Percentiles rank a stretch among this genome's conserved stretches.
Evolutionary conservation across 2,888 invertebrate genomes (phyloP).

Genomic region (Lamproptera curius): DNA sequence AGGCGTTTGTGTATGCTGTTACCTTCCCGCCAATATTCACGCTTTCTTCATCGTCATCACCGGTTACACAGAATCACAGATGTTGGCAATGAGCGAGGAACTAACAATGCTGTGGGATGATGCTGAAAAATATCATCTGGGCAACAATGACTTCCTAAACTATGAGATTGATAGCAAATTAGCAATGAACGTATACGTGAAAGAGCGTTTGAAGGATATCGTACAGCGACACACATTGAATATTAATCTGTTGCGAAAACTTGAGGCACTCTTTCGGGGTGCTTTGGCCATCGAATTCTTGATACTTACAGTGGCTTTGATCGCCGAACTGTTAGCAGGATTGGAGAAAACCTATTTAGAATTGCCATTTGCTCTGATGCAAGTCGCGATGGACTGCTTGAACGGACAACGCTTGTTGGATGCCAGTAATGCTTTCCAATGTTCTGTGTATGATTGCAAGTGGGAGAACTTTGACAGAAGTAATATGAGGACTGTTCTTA

Average conservation of each 20-base stretch:
- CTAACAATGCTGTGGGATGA: constrained; percentile 40
- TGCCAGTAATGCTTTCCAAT: constrained; percentile 42
- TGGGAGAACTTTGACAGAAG: constrained; percentile 53
- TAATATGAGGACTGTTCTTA: constrained; percentile 46
- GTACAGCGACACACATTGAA: constrained; percentile 39
- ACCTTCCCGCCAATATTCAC: constrained; percentile 38
- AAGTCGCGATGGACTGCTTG: constrained; percentile 49
- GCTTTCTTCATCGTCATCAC: constrained; percentile 39
- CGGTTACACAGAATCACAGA: constrained; percentile 51
- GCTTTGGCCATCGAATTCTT: constrained; percentile 46
- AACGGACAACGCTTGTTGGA: constrained; percentile 51
- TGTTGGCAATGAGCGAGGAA: constrained; percentile 46
- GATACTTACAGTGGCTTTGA: constrained; percentile 39
- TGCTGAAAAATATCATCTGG: constrained; percentile 26
- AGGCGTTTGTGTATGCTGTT: constrained; percentile 34
- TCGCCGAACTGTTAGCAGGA: constrained; percentile 49
- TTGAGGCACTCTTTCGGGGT: constrained; percentile 39
- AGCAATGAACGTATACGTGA: constrained; percentile 40
- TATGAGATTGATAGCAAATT: no score
- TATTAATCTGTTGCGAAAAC: constrained; percentile 32
- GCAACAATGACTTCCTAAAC: constrained; percentile 22
- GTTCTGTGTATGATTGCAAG: constrained; percentile 46
- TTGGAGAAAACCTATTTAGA: constrained; percentile 47
- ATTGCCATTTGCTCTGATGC: constrained; percentile 44
- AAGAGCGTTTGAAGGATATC: constrained; percentile 33